A percentile compares a stretch with the other conserved stretches of the same genome.
phyloP scores from a whole-genome alignment of 1,140 invertebrate species.

The Lordiphosa clarofinis region DNA sequence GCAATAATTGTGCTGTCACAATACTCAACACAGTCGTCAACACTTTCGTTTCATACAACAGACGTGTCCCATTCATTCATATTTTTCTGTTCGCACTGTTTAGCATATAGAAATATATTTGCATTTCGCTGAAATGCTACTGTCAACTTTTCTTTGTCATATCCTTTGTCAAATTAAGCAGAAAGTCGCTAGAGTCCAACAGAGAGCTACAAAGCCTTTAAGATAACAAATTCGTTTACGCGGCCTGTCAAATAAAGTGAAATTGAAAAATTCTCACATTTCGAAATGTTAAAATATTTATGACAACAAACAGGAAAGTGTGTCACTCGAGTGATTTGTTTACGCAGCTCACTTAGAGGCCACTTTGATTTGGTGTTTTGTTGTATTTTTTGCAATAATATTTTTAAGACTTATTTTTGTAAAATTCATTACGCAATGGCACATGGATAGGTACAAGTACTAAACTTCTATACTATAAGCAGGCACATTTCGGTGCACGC shows the following conservation, averaged over 20 bases:
- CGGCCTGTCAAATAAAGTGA: conserved; percentile 47
- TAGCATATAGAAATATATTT: conserved; percentile 5
- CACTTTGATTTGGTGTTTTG: conserved; percentile 41
- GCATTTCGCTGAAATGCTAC: conserved; percentile 41
- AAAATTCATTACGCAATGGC: conserved; percentile 66
- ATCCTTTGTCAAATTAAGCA: conserved; percentile 67
- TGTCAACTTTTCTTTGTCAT: conserved; percentile 61
- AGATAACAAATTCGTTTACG: conserved; percentile 49
- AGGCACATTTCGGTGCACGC: conserved; percentile 24
- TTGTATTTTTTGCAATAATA: conserved; percentile 17
- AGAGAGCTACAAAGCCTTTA: conserved; percentile 25
- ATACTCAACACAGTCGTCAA: background rate
- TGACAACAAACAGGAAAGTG: conserved; percentile 70
- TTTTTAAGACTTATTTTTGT: conserved; percentile 30
- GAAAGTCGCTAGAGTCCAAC: conserved; percentile 24
- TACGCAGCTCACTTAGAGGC: conserved; percentile 57
- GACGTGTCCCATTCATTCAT: background rate
- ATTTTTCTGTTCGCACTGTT: background rate
- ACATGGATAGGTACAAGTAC: conserved; percentile 20
- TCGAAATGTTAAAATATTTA: conserved; percentile 54
- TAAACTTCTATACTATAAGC: conserved; percentile 4
- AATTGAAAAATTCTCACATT: conserved; percentile 39
- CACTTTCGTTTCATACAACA: background rate
- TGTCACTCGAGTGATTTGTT: conserved; percentile 75
- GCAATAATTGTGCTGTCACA: background rate